Evolutionary conservation across 1,140 invertebrate species (phyloP), one percentile per base, ranked within the genome.

Genomic region (Pinna nobilis): DNA sequence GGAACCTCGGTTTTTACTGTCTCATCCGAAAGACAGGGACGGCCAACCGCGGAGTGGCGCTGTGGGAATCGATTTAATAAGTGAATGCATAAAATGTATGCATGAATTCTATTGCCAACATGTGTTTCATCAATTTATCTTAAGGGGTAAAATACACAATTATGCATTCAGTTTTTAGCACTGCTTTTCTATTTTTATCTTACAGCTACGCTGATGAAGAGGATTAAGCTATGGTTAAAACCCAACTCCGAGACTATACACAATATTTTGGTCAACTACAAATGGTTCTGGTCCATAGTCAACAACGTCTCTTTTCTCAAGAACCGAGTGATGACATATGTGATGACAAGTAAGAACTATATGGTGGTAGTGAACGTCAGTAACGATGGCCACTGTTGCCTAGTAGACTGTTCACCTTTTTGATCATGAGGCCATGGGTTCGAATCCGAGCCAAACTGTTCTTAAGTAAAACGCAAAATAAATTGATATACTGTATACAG

Each of bases 261-360:
- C 61, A 71, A 80, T 32, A 44, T 86, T 6, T 50, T 87, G 41
- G 83, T 84, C 2, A 67, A 77, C 4, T 63, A 81, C 28, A 75
- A 80, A 66, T 86, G 84, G 86, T 51, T 88, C 1, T 89, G 86
- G 86, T 70, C 65, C 9, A 70, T 84, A 18, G 47, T 89, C n/a
- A 88, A 89, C 76, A 70, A 55, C 23, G 65, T 88, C 7, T 65
- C 82, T 0, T 83, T 82, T 28, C 47, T 87, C 6, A 77, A 78
- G 9, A 66, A 83, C 18, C 28, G 25, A 20, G 32, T 87, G 7
- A 88, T 88, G 84, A 85, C 82, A 55, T 75, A 74, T 39, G 77
- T 89, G n/a, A 87, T 87, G 60, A 53, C 83, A 30, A 73, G 87
- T 88, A 82, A 87, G 86, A 85, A 67, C 25, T 53, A 53, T 47